phyloP scores from a whole-genome alignment of 2,888 invertebrate genomes.

The Mayetiola destructor region DNA sequence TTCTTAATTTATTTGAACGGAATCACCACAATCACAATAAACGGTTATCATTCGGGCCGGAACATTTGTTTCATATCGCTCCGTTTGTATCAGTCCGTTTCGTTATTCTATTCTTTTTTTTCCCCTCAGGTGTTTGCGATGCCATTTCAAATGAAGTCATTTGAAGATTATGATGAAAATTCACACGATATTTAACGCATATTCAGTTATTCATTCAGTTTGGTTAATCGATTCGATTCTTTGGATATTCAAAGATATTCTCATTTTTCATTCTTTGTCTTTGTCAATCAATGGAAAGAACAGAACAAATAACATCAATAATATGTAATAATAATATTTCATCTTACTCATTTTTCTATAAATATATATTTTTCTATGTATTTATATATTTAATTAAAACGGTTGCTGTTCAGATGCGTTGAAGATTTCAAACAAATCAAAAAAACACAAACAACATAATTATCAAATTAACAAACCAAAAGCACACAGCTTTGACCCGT shows the following conservation, averaged over 20 bases:
- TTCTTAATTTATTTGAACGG: slow-evolving; percentile 3
- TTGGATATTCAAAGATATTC: too few species aligned
- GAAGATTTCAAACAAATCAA: background rate
- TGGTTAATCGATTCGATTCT: background rate
- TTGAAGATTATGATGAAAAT: too few species aligned
- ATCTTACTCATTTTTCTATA: too few species aligned
- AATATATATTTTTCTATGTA: too few species aligned
- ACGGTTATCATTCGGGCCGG: background rate
- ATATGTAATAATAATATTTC: too few species aligned
- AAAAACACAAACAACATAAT: background rate
- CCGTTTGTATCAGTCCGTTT: background rate
- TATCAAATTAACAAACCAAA: background rate
- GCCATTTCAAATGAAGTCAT: background rate
- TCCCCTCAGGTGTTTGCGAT: background rate
- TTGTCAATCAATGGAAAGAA: background rate
- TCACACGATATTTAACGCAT: slow-evolving; percentile 10
- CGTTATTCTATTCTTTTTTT: background rate
- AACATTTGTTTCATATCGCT: background rate
- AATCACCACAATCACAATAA: slow-evolving; percentile 12
- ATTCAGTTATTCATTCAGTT: background rate
- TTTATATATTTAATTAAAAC: slow-evolving; percentile 10
- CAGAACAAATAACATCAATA: too few species aligned
- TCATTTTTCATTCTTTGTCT: background rate
- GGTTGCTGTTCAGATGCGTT: background rate
- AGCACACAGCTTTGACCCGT: background rate